These are phyloP conservation scores for Mixornis gularis DNA, from an alignment of 2,113 vertebrate genomes.

Conservation along the genomic window DNA sequence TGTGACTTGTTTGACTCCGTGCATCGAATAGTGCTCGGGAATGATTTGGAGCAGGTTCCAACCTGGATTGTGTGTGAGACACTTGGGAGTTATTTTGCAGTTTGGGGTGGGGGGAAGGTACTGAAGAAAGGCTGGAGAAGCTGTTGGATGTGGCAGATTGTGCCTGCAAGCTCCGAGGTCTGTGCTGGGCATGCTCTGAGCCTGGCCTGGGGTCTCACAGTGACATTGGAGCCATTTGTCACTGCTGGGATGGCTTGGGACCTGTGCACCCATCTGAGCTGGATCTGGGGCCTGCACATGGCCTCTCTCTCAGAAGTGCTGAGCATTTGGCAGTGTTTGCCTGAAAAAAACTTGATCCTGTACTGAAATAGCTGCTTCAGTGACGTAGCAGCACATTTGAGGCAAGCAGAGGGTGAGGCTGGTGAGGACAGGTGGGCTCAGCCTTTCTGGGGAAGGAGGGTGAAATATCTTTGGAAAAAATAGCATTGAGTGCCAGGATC, in stretches of 20 bases:
- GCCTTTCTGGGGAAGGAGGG: not conserved
- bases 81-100: not conserved
- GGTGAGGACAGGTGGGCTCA: not conserved
- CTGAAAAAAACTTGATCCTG: not conserved
- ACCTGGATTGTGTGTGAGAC: not conserved
- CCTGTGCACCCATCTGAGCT: fast-evolving
- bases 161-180: not conserved
- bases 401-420: not conserved
- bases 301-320: not conserved
- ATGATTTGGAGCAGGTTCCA: not conserved
- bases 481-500: not conserved
- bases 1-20: not conserved
- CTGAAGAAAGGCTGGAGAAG: not conserved
- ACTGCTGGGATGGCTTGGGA: not conserved
- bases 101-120: not conserved
- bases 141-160: not conserved
- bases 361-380: not conserved
- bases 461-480: not conserved
- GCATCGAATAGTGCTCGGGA: fast-evolving
- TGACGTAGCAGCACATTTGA: not conserved
- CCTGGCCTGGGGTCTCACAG: not conserved
- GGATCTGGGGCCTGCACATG: not conserved
- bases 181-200: not conserved
- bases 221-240: not conserved
- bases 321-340: not conserved